These are phyloP conservation scores for Daktulosphaira vitifoliae DNA, from an alignment of 1,140 invertebrate genomes.

Conservation along the genomic window DNA sequence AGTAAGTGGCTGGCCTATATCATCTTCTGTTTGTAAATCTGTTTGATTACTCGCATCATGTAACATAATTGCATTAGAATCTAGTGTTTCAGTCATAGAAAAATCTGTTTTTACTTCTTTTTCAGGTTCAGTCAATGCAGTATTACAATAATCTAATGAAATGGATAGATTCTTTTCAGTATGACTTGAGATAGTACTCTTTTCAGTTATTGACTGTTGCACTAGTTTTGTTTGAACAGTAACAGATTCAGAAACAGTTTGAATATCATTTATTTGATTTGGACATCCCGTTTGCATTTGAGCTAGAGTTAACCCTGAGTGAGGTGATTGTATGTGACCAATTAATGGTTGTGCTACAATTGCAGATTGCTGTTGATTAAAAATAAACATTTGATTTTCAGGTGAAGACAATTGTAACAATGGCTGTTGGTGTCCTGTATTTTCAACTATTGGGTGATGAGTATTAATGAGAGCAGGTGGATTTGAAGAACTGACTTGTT, in stretches of 20 bases:
- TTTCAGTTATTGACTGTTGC: constrained; percentile 23
- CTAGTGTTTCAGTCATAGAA: neutral
- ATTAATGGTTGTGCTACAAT: constrained; percentile 15
- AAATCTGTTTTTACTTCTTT: constrained; percentile 7
- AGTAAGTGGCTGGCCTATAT: neutral
- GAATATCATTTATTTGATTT: constrained; percentile 20
- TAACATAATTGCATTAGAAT: constrained; percentile 5
- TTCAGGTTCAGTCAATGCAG: constrained; percentile 16
- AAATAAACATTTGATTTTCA: constrained; percentile 28
- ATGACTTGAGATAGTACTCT: constrained; percentile 19
- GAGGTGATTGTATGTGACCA: neutral
- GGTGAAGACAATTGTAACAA: constrained; percentile 12
- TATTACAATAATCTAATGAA: constrained; percentile 23
- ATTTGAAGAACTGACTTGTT: constrained; percentile 20
- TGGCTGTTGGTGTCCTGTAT: neutral
- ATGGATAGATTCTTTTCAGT: constrained; percentile 21
- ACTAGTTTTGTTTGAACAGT: constrained; percentile 25
- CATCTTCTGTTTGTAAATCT: constrained; percentile 19
- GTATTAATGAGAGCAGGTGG: constrained; percentile 15
- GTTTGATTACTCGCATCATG: constrained; percentile 24
- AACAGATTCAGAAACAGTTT: constrained; percentile 15
- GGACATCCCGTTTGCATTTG: constrained; percentile 5
- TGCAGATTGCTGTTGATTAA: constrained; percentile 22
- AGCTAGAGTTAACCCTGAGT: neutral
- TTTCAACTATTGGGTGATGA: neutral